Conservation (phyloP, 2,113 vertebrate genomes). For the Plecotus auritus region DNA sequence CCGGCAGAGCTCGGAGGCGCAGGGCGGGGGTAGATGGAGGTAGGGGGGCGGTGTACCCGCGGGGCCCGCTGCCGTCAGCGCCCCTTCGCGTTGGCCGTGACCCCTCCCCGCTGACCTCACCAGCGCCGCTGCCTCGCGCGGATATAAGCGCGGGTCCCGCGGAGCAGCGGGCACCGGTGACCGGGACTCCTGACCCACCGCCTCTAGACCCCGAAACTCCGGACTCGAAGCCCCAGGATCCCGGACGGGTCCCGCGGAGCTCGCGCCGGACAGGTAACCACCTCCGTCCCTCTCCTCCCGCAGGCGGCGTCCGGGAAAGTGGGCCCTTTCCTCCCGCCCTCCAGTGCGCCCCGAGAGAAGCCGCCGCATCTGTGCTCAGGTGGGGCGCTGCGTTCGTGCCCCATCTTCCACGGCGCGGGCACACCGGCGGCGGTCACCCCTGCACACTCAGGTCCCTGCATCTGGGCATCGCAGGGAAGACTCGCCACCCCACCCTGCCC, state of each 20-base stretch:
- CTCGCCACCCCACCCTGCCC: accelerated
- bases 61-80: slow-evolving; percentile 52
- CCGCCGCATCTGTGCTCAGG: neutral
- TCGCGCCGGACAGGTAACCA: slow-evolving; percentile 19
- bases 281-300: neutral
- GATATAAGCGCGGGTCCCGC: slow-evolving; percentile 26
- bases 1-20: slow-evolving; percentile 5
- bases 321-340: neutral
- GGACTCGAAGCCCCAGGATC: neutral
- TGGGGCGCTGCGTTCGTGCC: no score
- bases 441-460: accelerated
- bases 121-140: neutral
- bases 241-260: neutral
- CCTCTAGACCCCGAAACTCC: neutral
- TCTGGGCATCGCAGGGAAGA: neutral
- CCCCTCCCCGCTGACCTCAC: slow-evolving; percentile 62
- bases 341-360: neutral
- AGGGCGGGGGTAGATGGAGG: no score
- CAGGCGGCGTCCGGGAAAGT: neutral
- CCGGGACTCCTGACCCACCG: neutral
- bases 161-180: neutral
- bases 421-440: neutral
- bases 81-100: neutral
- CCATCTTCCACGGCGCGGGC: accelerated
- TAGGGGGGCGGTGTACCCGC: neutral